Base-by-base conservation (phyloP, 2,113 vertebrate species). In the Vimba vimba region DNA sequence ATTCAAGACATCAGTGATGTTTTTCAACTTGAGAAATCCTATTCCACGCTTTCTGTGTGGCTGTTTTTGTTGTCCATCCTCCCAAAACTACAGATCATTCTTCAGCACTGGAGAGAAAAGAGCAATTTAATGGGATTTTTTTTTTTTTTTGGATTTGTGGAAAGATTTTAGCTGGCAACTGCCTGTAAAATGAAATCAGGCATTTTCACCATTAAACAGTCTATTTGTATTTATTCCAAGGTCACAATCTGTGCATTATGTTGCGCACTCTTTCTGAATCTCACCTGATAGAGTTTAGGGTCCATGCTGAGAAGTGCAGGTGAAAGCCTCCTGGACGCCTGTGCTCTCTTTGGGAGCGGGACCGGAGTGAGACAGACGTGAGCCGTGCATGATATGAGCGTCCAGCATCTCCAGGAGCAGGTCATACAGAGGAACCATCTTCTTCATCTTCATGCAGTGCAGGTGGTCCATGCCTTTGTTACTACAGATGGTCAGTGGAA, bases 401-500 rank as follows among this genome's bases (percentile, higher is more conserved):
- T 99, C 98, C 91, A 99, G 13, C 98, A 99, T 99, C 94, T 99
- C 98, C 94, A 99, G 91, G 86, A 99, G 92, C 92, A 99, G 88
- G 91, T 99, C 98, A 0, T 99, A 99, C 88, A 99, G 92, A 0
- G 98, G 98, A 69, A 99, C 97, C 90, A 99, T 93, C 0, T 99
- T 99, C 91, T 97, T 99, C 90, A 97, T 97, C 90, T 99, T 99
- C 97, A 99, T 99, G 94, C 95, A 97, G 92, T 99, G 96, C 74
- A 99, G 96, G 87, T 99, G 98, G 89, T 99, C 97, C 97, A 99
- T 99, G 90, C 98, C 98, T 92, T 99, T 99, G 95, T 99, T 99
- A 87, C 98, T 99, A 91, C 71, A 78, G n/a, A 30, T 9, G 6
- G 36, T 45, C n/a, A 60, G 60, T 62, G 25, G 11, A 45, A 36